A percentile compares a stretch with the other conserved stretches of the same genome.
These are phyloP conservation scores for Pediacus dermestoides DNA, from an alignment of 2,888 invertebrate species.

Conservation along the genomic window DNA sequence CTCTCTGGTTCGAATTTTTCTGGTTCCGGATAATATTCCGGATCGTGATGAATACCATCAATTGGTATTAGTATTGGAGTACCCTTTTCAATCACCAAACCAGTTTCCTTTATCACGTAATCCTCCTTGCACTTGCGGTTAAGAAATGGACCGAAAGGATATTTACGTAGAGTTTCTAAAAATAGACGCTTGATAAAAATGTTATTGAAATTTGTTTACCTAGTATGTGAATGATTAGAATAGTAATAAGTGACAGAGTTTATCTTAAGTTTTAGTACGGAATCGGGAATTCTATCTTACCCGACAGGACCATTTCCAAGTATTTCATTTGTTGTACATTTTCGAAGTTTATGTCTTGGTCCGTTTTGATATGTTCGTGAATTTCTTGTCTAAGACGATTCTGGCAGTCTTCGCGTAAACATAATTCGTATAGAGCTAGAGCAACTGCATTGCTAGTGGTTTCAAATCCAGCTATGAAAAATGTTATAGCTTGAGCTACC, in stretches of 20 bases:
- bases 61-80: conserved; percentile 45
- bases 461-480: conserved; percentile 55
- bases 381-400: conserved; percentile 51
- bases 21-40: conserved; percentile 47
- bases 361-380: conserved; percentile 33
- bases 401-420: conserved; percentile 49
- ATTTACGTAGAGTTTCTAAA: conserved; percentile 48
- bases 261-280: background rate
- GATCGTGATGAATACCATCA: conserved; percentile 43
- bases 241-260: conserved; percentile 4
- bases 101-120: conserved; percentile 44
- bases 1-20: conserved; percentile 49
- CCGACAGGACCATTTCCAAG: conserved; percentile 52
- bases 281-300: conserved; percentile 30
- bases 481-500: conserved; percentile 50
- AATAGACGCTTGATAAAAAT: conserved; percentile 21
- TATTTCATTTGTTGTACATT: conserved; percentile 52
- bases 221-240: conserved; percentile 2
- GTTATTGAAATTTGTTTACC: background rate
- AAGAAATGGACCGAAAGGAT: conserved; percentile 45
- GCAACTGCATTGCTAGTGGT: conserved; percentile 52
- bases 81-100: conserved; percentile 46
- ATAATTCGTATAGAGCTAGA: conserved; percentile 50
- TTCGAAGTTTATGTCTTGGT: conserved; percentile 49
- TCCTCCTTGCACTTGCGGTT: conserved; percentile 36